Percentiles rank a stretch among this genome's conserved stretches.
Conservation (phyloP, 2,113 vertebrate genomes). For the Podilymbus podiceps region DNA sequence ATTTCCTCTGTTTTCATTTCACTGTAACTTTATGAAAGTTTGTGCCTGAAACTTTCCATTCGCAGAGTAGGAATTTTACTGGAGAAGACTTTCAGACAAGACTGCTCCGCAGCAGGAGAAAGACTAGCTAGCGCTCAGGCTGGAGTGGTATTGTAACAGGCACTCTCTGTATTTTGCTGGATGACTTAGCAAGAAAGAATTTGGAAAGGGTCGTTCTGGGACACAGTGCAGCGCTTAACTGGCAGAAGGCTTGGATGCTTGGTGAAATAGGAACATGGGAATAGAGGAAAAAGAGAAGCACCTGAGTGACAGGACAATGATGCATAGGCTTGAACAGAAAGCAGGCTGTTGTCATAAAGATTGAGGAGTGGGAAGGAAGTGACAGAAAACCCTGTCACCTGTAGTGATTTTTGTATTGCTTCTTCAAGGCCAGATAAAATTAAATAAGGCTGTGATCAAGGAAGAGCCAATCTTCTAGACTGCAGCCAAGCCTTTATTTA, state of each 20-base stretch:
- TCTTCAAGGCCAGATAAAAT: background rate
- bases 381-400: background rate
- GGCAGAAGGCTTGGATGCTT: background rate
- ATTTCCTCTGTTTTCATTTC: constrained; percentile 22
- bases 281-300: background rate
- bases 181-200: background rate
- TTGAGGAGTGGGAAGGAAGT: background rate
- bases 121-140: background rate
- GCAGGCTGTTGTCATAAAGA: background rate
- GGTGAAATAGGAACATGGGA: background rate
- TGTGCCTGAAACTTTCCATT: constrained; percentile 43
- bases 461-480: background rate
- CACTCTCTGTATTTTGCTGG: background rate
- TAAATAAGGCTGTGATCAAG: background rate
- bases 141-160: constrained; percentile 18
- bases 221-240: background rate
- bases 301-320: background rate
- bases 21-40: background rate
- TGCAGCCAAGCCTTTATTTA: background rate
- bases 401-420: background rate
- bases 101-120: background rate
- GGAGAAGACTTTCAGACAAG: background rate
- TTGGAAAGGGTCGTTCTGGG: background rate
- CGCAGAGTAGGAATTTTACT: constrained; percentile 17
- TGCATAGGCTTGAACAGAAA: background rate